A percentile compares a stretch with the other conserved stretches of the same genome.
phyloP scores from a whole-genome alignment of 2,888 invertebrate species.

The Alcis repandata region DNA sequence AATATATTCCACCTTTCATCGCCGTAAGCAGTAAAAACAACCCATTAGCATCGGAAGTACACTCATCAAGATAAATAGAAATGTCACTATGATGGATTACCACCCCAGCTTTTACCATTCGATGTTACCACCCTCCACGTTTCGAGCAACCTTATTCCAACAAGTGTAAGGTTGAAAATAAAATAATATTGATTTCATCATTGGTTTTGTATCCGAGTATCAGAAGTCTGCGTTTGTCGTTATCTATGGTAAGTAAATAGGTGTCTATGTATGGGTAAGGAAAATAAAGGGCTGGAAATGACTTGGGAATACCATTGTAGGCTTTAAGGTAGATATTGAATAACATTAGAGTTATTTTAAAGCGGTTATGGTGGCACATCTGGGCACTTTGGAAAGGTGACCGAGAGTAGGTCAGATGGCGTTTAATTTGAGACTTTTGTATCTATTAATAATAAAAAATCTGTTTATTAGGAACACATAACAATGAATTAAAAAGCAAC shows the following conservation, averaged over 20 bases:
- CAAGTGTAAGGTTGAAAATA: conserved; percentile 55
- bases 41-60: conserved; percentile 79
- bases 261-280: conserved; percentile 57
- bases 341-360: neutral
- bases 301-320: conserved; percentile 21
- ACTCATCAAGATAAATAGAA: conserved; percentile 85
- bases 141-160: conserved; percentile 19
- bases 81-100: conserved; percentile 83
- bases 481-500: too few relatives aligned
- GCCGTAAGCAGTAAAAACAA: conserved; percentile 59
- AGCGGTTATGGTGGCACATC: neutral
- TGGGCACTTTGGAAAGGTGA: too few relatives aligned
- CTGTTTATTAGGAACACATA: too few relatives aligned
- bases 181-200: conserved; percentile 35
- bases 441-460: too few relatives aligned
- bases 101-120: conserved; percentile 53
- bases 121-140: conserved; percentile 45
- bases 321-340: conserved; percentile 4
- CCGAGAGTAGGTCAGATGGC: too few relatives aligned
- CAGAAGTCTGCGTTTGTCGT: conserved; percentile 68
- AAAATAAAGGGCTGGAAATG: conserved; percentile 49
- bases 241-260: conserved; percentile 71
- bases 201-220: conserved; percentile 51
- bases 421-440: too few relatives aligned
- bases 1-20: conserved; percentile 26